These are phyloP conservation scores for Norana najaformis DNA, from an alignment of 2,888 invertebrate species.

Conservation along the genomic window DNA sequence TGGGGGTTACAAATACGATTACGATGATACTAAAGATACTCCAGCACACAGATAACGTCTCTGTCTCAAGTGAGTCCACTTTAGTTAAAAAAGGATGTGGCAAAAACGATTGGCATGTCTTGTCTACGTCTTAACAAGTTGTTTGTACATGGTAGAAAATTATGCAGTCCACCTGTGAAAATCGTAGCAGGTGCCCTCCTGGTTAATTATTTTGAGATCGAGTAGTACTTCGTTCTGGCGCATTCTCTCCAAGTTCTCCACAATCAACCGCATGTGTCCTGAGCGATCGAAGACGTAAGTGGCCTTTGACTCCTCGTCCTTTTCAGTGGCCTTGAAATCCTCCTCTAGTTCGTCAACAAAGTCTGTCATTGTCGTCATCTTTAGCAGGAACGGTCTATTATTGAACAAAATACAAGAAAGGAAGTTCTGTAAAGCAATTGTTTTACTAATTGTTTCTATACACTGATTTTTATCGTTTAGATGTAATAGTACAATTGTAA, in stretches of 20 bases:
- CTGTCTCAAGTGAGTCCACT: too few species aligned
- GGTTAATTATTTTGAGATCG: background rate
- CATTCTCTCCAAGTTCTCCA: slow-evolving; percentile 13
- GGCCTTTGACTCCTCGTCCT: background rate
- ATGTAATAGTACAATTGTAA: too few species aligned
- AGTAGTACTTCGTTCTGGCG: background rate
- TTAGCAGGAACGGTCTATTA: background rate
- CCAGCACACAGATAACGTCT: too few species aligned
- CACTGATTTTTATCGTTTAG: background rate
- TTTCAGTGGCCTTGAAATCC: background rate
- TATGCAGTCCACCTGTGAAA: background rate
- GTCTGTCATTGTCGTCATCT: background rate
- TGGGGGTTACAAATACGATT: too few species aligned
- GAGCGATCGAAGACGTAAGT: background rate
- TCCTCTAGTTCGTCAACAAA: background rate
- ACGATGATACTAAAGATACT: too few species aligned
- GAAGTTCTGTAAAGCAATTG: background rate
- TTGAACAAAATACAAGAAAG: background rate
- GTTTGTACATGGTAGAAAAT: background rate
- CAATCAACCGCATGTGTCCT: background rate
- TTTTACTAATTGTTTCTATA: background rate
- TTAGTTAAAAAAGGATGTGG: too few species aligned
- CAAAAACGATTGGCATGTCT: too few species aligned
- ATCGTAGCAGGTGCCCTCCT: background rate
- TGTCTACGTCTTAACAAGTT: background rate